Percentiles rank a stretch among this genome's conserved stretches.
These are phyloP conservation scores for Pararge aegeria DNA, from an alignment of 1,140 invertebrate genomes.

Conservation along the genomic window DNA sequence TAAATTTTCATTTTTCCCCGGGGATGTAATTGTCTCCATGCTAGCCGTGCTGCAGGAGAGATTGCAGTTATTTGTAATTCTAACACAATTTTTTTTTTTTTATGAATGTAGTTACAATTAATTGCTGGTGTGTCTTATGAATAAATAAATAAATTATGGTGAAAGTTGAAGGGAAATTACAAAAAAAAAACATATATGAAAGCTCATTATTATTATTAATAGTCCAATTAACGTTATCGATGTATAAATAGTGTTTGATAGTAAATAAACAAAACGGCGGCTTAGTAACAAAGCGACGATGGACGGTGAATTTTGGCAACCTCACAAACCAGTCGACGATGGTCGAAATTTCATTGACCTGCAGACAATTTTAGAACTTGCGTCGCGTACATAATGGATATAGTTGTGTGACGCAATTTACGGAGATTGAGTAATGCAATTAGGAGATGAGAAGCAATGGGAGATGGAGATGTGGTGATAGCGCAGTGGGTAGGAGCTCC, in stretches of 20 bases:
- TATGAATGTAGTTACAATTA: no score
- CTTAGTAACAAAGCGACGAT: slow-evolving; percentile 15
- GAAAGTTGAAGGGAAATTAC: no score
- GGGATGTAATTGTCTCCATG: no score
- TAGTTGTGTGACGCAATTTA: not conserved
- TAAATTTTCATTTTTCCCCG: no score
- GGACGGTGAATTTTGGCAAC: slow-evolving; percentile 18
- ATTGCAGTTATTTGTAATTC: no score
- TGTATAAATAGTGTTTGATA: slow-evolving; percentile 7
- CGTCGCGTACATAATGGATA: not conserved
- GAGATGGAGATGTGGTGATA: not conserved
- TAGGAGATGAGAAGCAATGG: not conserved
- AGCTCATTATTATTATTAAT: no score
- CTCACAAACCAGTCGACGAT: slow-evolving; percentile 20
- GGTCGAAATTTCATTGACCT: slow-evolving; percentile 13
- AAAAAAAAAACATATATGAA: no score
- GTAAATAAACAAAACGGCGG: slow-evolving; percentile 26
- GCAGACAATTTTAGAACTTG: slow-evolving; percentile 14
- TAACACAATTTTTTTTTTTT: no score
- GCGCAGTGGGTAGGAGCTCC: no score
- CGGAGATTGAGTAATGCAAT: not conserved
- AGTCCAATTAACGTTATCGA: not conserved
- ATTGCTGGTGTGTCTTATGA: no score
- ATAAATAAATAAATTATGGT: no score
- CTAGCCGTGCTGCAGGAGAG: no score